Evolutionary conservation across 2,113 vertebrate genomes (phyloP).

Genomic region (Xiphophorus hellerii): DNA sequence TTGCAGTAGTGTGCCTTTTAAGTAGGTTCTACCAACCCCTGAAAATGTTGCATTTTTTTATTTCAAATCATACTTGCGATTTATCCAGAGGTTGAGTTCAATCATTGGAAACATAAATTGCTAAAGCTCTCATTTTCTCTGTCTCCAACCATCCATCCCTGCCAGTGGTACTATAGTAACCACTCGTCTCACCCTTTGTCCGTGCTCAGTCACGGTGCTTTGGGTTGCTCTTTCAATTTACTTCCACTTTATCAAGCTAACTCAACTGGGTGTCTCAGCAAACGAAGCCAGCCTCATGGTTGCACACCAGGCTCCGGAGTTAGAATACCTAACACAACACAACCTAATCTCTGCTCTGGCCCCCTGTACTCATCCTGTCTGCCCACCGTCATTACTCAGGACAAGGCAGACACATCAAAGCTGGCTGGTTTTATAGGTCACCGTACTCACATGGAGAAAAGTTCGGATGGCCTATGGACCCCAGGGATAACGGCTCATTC

Average conservation of each 20-base stretch:
- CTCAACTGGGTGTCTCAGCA: constrained; percentile 62
- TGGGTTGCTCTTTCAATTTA: constrained; percentile 74
- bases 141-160: constrained; percentile 1
- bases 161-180: constrained; percentile 25
- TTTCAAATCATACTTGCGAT: background rate
- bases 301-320: constrained; percentile 48
- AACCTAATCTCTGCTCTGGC: constrained; percentile 70
- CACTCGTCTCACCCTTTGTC: constrained; percentile 64
- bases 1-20: no score
- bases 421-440: constrained; percentile 58
- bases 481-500: constrained; percentile 11
- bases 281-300: constrained; percentile 58
- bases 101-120: constrained; percentile 14
- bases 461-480: constrained; percentile 15
- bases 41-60: background rate
- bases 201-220: constrained; percentile 68
- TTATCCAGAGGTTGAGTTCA: constrained; percentile 5
- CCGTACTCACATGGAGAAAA: constrained; percentile 23
- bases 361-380: constrained; percentile 44
- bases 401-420: constrained; percentile 71
- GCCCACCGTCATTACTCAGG: constrained; percentile 64
- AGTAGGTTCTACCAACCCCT: no score
- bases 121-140: constrained; percentile 9
- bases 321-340: constrained; percentile 63
- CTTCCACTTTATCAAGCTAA: constrained; percentile 76